Conservation (phyloP, 2,113 vertebrate species). For the Xyliphius kryptos region DNA sequence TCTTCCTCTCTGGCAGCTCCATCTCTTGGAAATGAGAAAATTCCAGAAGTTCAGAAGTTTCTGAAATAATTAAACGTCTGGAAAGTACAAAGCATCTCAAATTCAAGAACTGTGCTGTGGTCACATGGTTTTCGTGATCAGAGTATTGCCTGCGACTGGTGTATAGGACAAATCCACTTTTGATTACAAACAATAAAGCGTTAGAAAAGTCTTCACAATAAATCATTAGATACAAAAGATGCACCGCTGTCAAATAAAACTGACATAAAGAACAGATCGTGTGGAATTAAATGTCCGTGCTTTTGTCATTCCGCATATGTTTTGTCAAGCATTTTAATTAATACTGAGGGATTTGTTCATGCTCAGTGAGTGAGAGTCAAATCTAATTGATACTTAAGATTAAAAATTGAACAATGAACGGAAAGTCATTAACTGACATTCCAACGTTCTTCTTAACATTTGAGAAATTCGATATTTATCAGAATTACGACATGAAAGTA, state of each 20-base stretch:
- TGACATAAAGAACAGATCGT: slow-evolving; percentile 20
- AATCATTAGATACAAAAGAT: neutral
- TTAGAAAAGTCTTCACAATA: slow-evolving; percentile 16
- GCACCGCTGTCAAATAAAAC: slow-evolving; percentile 15
- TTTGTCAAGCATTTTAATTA: slow-evolving; percentile 23
- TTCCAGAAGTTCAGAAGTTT: too few species aligned
- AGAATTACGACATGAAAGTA: neutral
- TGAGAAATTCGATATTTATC: neutral
- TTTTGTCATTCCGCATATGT: slow-evolving; percentile 17
- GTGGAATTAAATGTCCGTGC: slow-evolving; percentile 12
- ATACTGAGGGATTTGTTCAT: slow-evolving; percentile 17
- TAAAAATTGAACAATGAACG: slow-evolving; percentile 27
- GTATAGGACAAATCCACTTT: slow-evolving; percentile 1
- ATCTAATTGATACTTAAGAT: slow-evolving; percentile 24
- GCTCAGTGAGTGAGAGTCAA: slow-evolving; percentile 8
- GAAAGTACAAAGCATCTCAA: too few species aligned
- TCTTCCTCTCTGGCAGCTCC: too few species aligned
- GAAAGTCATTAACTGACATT: slow-evolving; percentile 4
- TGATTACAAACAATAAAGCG: slow-evolving; percentile 7
- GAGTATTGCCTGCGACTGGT: neutral
- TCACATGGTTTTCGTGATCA: neutral
- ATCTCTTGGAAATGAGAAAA: too few species aligned
- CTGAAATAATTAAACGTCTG: too few species aligned
- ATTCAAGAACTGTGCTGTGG: neutral
- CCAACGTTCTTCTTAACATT: slow-evolving; percentile 3